These are phyloP conservation scores for Magallana gigas DNA, from an alignment of 1,140 invertebrate genomes.

Conservation along the genomic window DNA sequence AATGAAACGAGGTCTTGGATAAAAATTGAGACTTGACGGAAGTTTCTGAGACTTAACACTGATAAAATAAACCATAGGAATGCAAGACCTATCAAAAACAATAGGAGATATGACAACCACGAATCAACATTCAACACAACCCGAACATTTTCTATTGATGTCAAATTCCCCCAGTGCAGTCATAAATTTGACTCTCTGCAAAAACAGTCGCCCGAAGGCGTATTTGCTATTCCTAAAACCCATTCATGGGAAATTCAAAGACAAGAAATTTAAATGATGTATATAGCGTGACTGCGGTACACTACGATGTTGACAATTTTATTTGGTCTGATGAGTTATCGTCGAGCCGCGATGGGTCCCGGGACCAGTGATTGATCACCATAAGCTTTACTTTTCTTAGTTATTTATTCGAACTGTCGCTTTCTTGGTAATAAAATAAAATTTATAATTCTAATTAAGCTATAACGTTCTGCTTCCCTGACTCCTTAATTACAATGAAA, in stretches of 20 bases:
- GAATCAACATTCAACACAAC: neutral
- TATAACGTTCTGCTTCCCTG: slow-evolving; percentile 22
- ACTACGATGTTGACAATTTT: slow-evolving; percentile 27
- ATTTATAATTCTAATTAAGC: slow-evolving; percentile 39
- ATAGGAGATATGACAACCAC: neutral
- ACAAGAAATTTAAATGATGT: slow-evolving; percentile 37
- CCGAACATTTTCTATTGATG: slow-evolving; percentile 1
- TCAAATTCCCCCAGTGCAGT: slow-evolving; percentile 29
- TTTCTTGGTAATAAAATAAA: slow-evolving; percentile 33
- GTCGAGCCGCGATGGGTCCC: slow-evolving; percentile 24
- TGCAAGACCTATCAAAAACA: neutral
- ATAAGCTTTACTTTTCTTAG: neutral
- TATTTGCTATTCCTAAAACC: slow-evolving; percentile 31
- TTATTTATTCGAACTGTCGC: slow-evolving; percentile 30
- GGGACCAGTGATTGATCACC: neutral
- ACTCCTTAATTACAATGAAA: slow-evolving; percentile 23
- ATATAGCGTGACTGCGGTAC: slow-evolving; percentile 29
- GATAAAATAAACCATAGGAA: neutral
- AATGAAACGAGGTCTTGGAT: neutral
- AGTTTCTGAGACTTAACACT: neutral
- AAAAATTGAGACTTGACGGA: slow-evolving; percentile 14
- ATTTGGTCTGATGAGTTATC: slow-evolving; percentile 32
- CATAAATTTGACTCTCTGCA: slow-evolving; percentile 29
- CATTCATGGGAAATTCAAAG: slow-evolving; percentile 30
- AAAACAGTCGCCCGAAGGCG: neutral